Conservation (phyloP, 2,888 invertebrate genomes). For the Aleiodes testaceus region DNA sequence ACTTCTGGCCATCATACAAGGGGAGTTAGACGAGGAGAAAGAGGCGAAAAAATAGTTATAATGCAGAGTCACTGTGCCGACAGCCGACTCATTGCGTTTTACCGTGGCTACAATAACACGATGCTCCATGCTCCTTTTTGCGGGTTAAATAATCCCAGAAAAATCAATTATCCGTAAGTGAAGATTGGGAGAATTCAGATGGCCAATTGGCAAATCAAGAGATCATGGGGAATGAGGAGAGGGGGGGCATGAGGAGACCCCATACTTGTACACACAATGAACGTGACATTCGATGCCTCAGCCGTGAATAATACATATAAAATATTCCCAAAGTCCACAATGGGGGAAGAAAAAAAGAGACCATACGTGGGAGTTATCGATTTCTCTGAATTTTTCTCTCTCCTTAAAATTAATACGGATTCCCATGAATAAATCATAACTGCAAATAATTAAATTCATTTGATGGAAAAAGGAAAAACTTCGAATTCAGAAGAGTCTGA, state of each 20-base stretch:
- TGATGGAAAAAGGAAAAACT: conserved; percentile 9
- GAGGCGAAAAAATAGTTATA: conserved; percentile 32
- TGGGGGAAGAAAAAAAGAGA: conserved; percentile 30
- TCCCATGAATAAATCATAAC: no score
- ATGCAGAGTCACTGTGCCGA: conserved; percentile 70
- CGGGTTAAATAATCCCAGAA: conserved; percentile 4
- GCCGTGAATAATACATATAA: conserved; percentile 65
- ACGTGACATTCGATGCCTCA: conserved; percentile 54
- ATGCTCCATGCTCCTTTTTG: conserved; percentile 45
- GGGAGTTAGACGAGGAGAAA: conserved; percentile 36
- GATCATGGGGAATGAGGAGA: conserved; percentile 56
- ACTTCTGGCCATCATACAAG: conserved; percentile 40
- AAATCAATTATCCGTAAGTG: conserved; percentile 31
- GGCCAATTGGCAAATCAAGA: conserved; percentile 64
- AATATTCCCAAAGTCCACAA: conserved; percentile 51
- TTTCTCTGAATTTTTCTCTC: neutral
- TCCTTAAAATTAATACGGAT: no score
- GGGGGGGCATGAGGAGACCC: conserved; percentile 40
- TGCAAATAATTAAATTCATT: neutral
- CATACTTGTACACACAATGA: conserved; percentile 54
- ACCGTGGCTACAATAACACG: conserved; percentile 60
- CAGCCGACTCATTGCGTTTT: conserved; percentile 71
- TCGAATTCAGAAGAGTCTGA: conserved; percentile 48
- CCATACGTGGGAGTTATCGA: neutral
- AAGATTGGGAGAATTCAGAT: no score